A percentile compares a stretch with the other conserved stretches of the same genome.
phyloP scores from a whole-genome alignment of 2,888 invertebrate genomes.

The Tanypteryx hageni region DNA sequence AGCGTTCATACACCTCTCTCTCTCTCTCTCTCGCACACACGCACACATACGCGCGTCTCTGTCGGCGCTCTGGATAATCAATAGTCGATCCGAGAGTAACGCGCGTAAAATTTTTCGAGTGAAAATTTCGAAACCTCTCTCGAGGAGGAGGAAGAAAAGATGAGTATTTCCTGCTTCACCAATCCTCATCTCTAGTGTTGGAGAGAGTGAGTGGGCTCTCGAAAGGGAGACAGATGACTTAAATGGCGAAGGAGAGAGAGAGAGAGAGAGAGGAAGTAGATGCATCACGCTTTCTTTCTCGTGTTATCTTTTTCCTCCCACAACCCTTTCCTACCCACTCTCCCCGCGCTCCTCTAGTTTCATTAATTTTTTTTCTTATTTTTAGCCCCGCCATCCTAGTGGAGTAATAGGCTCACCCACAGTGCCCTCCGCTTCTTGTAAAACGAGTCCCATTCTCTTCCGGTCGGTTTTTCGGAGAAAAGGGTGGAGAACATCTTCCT shows the following conservation, averaged over 20 bases:
- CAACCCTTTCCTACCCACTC: too few relatives aligned
- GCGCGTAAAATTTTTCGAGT: conserved; percentile 19
- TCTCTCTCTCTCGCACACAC: too few relatives aligned
- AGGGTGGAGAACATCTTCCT: background rate
- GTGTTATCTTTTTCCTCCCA: background rate
- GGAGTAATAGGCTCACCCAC: background rate
- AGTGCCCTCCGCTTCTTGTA: background rate
- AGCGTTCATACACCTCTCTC: too few relatives aligned
- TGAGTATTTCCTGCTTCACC: background rate
- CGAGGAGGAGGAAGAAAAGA: background rate
- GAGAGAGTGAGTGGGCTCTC: background rate
- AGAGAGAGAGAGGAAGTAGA: background rate
- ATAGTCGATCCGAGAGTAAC: conserved; percentile 44
- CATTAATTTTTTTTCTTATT: background rate
- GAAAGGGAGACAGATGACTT: background rate
- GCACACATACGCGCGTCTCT: too few relatives aligned
- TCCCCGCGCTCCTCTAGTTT: too few relatives aligned
- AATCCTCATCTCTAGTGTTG: background rate
- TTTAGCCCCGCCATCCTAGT: background rate
- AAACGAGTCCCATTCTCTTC: too few relatives aligned
- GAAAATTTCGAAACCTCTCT: background rate
- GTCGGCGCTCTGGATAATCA: conserved; percentile 28
- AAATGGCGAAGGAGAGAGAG: background rate
- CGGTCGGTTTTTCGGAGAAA: too few relatives aligned
- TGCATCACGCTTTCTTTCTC: background rate